Base-by-base conservation (phyloP, 2,888 invertebrate genomes). In the Podotricha telesiphe region DNA sequence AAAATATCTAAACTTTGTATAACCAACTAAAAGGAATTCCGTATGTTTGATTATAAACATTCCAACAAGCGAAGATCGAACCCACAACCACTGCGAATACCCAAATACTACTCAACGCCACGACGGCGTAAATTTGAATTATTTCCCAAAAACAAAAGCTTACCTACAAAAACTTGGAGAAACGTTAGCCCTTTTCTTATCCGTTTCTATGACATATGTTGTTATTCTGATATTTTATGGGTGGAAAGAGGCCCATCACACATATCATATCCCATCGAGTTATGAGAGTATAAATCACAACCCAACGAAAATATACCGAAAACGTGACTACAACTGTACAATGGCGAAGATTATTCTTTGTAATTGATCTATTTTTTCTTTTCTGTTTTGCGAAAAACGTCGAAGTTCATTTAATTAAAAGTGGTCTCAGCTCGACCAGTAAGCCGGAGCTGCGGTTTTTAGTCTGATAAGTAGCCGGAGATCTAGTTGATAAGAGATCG, bases 171-270 rank as follows among this genome's bases (percentile, higher is more conserved):
- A 62, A 62, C 48, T 62, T 48, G 34, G 47, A 15, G 19, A 67
- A 61, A 51, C 42, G 15, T 42, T 58, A 53, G 65, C 50, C 70
- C 58, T 61, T 53, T 63, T 68, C 73, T 67, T 68, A 73, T 70
- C 63, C 70, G 17, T 68, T 51, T 20, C 68, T 45, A 67, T 73
- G 73, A 73, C 68, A 48, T 73, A 70, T 73, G 68, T 68, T 64
- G 68, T 71, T 70, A 69, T 73, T 73, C 68, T 67, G 67, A 73
- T 73, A 73, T 50, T 73, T 73, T 73, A 73, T 73, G 71, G 73
- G 59, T 40, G 28, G 56, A 55, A 48, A 56, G 17, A 61, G 72
- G 66, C 63, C n/a, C 64, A 71, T 73, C 68, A 64, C 68, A 64
- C 73, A 69, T 73, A 73, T 73, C 71, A 73, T 58, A 40, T 40